Base-by-base conservation (phyloP, 2,888 invertebrate species). In the Proisotoma minuta region DNA sequence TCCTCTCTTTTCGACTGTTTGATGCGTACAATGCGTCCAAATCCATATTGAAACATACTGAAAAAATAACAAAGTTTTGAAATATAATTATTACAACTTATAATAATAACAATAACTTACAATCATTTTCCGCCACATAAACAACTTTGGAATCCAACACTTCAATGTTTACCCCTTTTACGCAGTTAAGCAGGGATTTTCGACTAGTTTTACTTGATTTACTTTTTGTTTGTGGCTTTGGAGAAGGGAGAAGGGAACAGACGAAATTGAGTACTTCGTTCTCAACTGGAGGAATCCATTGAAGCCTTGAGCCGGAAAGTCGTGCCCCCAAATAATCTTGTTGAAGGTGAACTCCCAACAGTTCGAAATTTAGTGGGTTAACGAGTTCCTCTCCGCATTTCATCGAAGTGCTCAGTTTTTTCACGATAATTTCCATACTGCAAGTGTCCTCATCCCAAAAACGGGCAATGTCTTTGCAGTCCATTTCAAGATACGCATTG, bases 31-130 rank as follows among this genome's bases (percentile, higher is more conserved):
- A 27, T 15, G 65, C 59, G n/a, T 68, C 71, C 8, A 73, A 58
- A 47, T 72, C 72, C 1, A 68, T 71, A 59, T 73, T 73, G 2
- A 73, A 57, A 53, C 69, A 73, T 27, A 73, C 73, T 73, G 15
- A n/a, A 18, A 23, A 48, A 47, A 28, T 22, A 18, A 18, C 34
- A 53, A 28, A 23, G 18, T 5, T 3, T 15, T 28, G 29, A n/a
- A 20, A 52, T 18, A 24, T n/a, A n/a, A n/a, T n/a, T n/a, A n/a
- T n/a, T n/a, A n/a, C n/a, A n/a, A n/a, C n/a, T n/a, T n/a, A n/a
- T n/a, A n/a, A n/a, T n/a, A n/a, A n/a, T n/a, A n/a, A n/a, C 15
- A 15, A 34, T 15, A 34, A 61, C 73, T 69, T 70, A 73, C 73
- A 28, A 56, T 73, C 69, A 51, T 71, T 63, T 29, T 71, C 70